Base-by-base conservation (phyloP, 2,797 vertebrate genomes). In the Synanceia verrucosa region DNA sequence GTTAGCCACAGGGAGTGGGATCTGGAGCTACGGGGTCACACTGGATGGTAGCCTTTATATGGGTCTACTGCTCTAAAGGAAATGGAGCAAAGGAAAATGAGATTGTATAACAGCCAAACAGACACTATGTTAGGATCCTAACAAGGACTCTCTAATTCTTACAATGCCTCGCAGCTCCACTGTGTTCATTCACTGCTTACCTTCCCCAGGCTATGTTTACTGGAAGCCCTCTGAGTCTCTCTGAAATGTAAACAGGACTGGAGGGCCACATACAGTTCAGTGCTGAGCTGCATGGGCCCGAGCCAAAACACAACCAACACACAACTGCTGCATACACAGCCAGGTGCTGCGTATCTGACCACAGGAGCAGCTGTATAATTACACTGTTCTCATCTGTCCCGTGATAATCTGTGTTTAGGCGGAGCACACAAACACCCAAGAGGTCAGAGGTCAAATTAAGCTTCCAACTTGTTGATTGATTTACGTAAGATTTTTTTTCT, bases 211-310 rank as follows among this genome's bases (percentile, higher is more conserved):
- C 82, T 57, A 5, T 88, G 88, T 91, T 92, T 91, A 91, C 84
- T 81, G 80, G 61, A 78, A 80, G 70, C 72, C 78, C 50, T 34
- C 61, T 63, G 79, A 89, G 62, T 66, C 81, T 77, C 79, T 82
- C 75, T 79, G 80, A 85, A 93, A 89, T 91, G 88, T 93, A 92
- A 93, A 93, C 89, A 85, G 70, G 59, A 31, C 80, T 76, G 76
- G 12, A 76, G 78, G 78, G 82, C 85, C 86, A 79, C 81, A 75
- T 83, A 23, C 78, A 86, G 87, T 87, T 90, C 82, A 87, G 61
- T 36, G 1, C 67, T 21, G 70, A 68, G 79, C 82, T 73, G 33
- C 16, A 36, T 67, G 46, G 64, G 65, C 65, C 41, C 4, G 0
- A 41, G 65, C 82, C 79, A 72, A 79, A 86, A 79, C 74, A 72